Evolutionary conservation across 2,113 vertebrate genomes (phyloP).

Genomic region (Solenodon paradoxus): DNA sequence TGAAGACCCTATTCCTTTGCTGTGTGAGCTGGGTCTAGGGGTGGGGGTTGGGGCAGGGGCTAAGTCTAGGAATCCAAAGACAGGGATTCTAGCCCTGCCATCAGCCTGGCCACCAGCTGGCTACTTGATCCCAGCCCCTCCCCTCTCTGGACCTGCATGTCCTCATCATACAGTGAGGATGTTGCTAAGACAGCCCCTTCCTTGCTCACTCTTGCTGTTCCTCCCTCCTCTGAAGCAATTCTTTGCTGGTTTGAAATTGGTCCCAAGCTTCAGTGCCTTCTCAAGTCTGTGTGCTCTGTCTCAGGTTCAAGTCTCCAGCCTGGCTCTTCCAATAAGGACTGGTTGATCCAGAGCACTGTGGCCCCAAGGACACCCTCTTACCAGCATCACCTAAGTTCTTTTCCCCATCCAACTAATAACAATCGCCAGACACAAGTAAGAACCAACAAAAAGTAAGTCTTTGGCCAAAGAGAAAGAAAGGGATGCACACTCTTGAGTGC

Average conservation of each 20-base stretch:
- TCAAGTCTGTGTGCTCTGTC: background rate
- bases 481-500: too few relatives aligned
- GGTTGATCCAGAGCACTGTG: accelerated
- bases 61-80: background rate
- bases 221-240: background rate
- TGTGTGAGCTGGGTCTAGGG: background rate
- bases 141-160: background rate
- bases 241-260: background rate
- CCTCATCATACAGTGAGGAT: background rate
- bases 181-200: background rate
- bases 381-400: too few relatives aligned
- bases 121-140: background rate
- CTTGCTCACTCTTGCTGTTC: background rate
- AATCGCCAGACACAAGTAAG: too few relatives aligned
- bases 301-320: conserved; percentile 81
- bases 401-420: too few relatives aligned
- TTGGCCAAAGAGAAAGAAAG: too few relatives aligned
- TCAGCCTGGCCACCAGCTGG: background rate
- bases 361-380: background rate
- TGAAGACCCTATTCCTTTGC: background rate
- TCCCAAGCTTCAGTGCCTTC: background rate
- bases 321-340: conserved; percentile 69
- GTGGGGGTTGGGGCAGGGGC: too few relatives aligned
- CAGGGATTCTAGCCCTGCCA: background rate
- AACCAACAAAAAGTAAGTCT: too few relatives aligned